phyloP scores from a whole-genome alignment of 2,888 invertebrate species.

The Dryococelus australis region DNA sequence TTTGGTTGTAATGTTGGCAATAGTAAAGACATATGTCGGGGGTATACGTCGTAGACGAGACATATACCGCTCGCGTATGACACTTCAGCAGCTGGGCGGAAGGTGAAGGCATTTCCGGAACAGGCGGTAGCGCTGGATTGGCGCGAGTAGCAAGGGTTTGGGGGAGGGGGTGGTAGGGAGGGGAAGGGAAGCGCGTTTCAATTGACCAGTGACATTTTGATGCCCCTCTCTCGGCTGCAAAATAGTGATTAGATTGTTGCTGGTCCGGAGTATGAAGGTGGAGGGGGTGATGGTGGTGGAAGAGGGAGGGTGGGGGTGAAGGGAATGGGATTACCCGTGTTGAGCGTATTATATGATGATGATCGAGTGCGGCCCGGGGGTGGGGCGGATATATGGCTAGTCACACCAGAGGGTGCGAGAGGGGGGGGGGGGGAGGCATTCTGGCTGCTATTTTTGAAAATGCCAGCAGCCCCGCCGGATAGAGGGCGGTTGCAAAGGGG shows the following conservation, averaged over 20 bases:
- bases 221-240: conserved; percentile 45
- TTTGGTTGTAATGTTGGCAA: too few relatives aligned
- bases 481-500: background rate
- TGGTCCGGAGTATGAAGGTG: conserved; percentile 41
- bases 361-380: conserved; percentile 47
- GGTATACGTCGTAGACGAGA: too few relatives aligned
- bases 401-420: conserved; percentile 17
- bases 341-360: conserved; percentile 52
- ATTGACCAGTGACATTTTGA: conserved; percentile 49
- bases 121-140: conserved; percentile 11
- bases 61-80: too few relatives aligned
- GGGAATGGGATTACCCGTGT: conserved; percentile 47
- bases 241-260: conserved; percentile 51
- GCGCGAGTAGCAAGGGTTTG: background rate
- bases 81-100: background rate
- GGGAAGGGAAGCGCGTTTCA: conserved; percentile 40
- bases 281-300: conserved; percentile 39
- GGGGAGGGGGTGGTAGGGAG: background rate
- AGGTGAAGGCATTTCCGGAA: background rate
- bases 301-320: conserved; percentile 52
- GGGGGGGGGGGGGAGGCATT: background rate
- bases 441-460: conserved; percentile 17
- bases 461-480: background rate
- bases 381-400: conserved; percentile 39
- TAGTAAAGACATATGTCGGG: too few relatives aligned